These are phyloP conservation scores for Clarias batrachus DNA, from an alignment of 2,113 vertebrate genomes.

Conservation along the genomic window DNA sequence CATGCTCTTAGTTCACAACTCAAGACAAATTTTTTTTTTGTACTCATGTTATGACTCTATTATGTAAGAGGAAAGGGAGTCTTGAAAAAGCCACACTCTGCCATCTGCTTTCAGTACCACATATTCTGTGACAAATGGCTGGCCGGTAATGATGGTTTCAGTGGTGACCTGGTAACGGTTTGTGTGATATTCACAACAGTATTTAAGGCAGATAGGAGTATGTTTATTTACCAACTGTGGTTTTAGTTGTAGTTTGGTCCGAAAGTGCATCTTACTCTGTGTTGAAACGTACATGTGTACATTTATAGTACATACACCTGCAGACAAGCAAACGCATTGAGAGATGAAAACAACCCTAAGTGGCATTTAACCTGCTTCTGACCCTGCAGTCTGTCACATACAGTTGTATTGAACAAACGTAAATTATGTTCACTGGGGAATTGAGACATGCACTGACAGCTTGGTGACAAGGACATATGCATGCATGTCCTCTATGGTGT, in stretches of 20 bases:
- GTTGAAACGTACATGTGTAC: background rate
- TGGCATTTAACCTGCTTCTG: slow-evolving; percentile 63
- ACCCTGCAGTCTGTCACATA: slow-evolving; percentile 56
- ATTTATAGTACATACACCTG: background rate
- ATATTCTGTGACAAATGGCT: background rate
- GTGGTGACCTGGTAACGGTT: slow-evolving; percentile 48
- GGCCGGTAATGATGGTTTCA: slow-evolving; percentile 23
- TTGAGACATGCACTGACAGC: background rate
- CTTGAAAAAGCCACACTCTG: background rate
- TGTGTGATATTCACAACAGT: slow-evolving; percentile 47
- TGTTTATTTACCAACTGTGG: slow-evolving; percentile 56
- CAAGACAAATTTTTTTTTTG: background rate
- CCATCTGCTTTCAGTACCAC: slow-evolving; percentile 22
- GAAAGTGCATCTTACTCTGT: slow-evolving; percentile 34
- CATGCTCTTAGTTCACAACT: background rate
- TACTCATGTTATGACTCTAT: background rate
- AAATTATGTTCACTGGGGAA: slow-evolving; percentile 36
- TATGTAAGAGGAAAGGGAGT: slow-evolving; percentile 2
- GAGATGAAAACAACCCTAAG: slow-evolving; percentile 59
- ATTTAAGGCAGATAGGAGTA: slow-evolving; percentile 47
- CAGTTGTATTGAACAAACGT: slow-evolving; percentile 44
- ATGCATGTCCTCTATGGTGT: background rate
- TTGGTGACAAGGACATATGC: background rate
- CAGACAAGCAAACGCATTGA: slow-evolving; percentile 2
- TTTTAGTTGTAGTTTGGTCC: slow-evolving; percentile 32